Base-by-base conservation (phyloP, 2,888 invertebrate genomes). In the Pollenia amentaria region DNA sequence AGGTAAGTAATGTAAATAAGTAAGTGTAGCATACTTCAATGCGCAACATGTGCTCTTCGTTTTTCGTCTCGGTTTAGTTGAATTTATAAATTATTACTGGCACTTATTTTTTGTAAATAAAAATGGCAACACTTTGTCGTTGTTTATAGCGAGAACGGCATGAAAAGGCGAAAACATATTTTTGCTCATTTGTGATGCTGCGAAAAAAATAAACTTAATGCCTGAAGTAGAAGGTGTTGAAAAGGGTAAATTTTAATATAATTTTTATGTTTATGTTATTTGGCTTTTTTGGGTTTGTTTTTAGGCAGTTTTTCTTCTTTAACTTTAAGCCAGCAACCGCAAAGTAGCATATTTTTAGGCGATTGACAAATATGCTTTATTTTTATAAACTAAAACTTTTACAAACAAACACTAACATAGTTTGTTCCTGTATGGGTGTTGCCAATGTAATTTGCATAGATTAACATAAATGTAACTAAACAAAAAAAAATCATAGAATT, bases 211-310 rank as follows among this genome's bases (percentile, higher is more conserved):
- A 67, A 55, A 29, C 3, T 40, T 40, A 44, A 44, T 18, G 21
- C 42, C 16, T 0, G 11, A 29, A 42, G 14, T 40, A 48, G 9
- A 48, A 78, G 60, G 84, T 87, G 83, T 87, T 84, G 84, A 87
- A 87, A 87, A 80, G 84, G 84, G 65, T 80, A 84, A 84, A 80
- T 80, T 77, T 80, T 84, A 84, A 84, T 87, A 87, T 87, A 84
- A 87, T 80, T 84, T 87, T 76, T 84, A 87, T 84, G 76, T 67
- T 44, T 69, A 57, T 84, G 72, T 46, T 73, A 57, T 7, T 64
- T 72, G 21, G 3, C 42, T 3, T 21, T 16, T 53, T 65, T 70
- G 51, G 51, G 42, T 75, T 65, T 29, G 38, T 16, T 4, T 51
- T 16, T 38, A n/a, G 40, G 38, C 40, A 14, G 40, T 38, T 62